These are phyloP conservation scores for Ornithorhynchus anatinus DNA, from an alignment of 2,113 vertebrate genomes.

Conservation along the genomic window DNA sequence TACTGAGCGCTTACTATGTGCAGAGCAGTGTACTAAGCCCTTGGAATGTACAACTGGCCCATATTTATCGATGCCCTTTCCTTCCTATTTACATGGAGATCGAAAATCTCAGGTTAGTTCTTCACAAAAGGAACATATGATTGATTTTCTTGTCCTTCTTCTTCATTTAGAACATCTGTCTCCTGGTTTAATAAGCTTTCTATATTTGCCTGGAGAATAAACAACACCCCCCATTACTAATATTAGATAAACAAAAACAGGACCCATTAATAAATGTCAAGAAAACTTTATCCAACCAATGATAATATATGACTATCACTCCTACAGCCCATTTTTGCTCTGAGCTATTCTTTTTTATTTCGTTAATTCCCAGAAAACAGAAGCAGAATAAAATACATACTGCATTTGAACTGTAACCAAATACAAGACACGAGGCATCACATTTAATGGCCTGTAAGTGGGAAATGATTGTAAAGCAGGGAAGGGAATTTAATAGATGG, in stretches of 20 bases:
- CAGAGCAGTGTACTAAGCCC: too few species aligned
- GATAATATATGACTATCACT: slow-evolving; percentile 4
- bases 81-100: not conserved
- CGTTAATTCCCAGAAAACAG: slow-evolving; percentile 12
- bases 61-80: slow-evolving; percentile 23
- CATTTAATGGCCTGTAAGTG: slow-evolving; percentile 41
- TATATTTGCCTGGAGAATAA: slow-evolving; percentile 48
- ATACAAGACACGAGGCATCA: slow-evolving; percentile 21
- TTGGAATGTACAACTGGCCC: not conserved
- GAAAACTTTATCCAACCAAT: slow-evolving; percentile 32
- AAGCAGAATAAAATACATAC: slow-evolving; percentile 45
- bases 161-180: slow-evolving; percentile 50
- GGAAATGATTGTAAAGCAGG: slow-evolving; percentile 35
- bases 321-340: slow-evolving; percentile 20
- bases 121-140: slow-evolving; percentile 40
- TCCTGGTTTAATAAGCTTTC: slow-evolving; percentile 44
- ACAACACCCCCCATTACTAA: slow-evolving; percentile 40
- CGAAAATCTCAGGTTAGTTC: slow-evolving; percentile 10
- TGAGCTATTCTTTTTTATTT: too few species aligned
- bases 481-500: slow-evolving; percentile 28
- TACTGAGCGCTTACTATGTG: too few species aligned
- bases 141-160: slow-evolving; percentile 42
- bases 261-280: slow-evolving; percentile 33
- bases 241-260: slow-evolving; percentile 27
- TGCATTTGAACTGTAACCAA: slow-evolving; percentile 24